Base-by-base conservation (phyloP, 1,140 invertebrate species). In the Drosophila arawakana region DNA sequence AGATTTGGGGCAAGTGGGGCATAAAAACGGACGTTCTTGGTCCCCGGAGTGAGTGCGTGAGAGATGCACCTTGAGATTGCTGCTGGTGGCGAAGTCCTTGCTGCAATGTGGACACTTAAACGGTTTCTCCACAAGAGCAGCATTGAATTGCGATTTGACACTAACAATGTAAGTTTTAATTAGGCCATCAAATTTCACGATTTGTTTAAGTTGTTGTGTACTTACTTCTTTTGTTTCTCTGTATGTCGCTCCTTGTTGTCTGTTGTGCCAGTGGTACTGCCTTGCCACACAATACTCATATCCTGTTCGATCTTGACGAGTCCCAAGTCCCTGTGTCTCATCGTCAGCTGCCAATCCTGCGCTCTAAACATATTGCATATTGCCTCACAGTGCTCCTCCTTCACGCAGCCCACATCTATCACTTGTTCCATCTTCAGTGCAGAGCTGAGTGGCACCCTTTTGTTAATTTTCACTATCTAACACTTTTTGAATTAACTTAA, bases 371-470 rank as follows among this genome's bases (percentile, higher is more conserved):
- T 69, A 69, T 73, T 73, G 57, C 65, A 73, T 18, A 69, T 73
- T 34, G 65, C 65, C 57, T 73, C 65, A 30, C 66, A 70, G 35
- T 74, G 72, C 58, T 70, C 72, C 72, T 70, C 66, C 37, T 74
- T 74, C 11, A 74, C 72, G 9, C 66, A 70, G 9, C 57, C 66
- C 15, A 74, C 72, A 43, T 74, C 66, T 43, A 74, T 62, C 21
- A 67, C 50, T 58, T 69, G 66, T 25, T 61, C 72, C 72, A 74
- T 74, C 25, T 49, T 57, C 8, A 41, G 6, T 25, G 13, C 21
- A 13, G 10, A 25, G 50, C 11, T 3, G 13, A 7, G 35, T 37
- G 15, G 4, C 11, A 47, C 34, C 39, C 18, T 13, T 6, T 13
- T 44, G 25, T 15, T 37, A 41, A 4, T 25, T 15, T 34, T 1